phyloP scores from a whole-genome alignment of 2,888 invertebrate genomes.

The Eristalinus sepulchralis region DNA sequence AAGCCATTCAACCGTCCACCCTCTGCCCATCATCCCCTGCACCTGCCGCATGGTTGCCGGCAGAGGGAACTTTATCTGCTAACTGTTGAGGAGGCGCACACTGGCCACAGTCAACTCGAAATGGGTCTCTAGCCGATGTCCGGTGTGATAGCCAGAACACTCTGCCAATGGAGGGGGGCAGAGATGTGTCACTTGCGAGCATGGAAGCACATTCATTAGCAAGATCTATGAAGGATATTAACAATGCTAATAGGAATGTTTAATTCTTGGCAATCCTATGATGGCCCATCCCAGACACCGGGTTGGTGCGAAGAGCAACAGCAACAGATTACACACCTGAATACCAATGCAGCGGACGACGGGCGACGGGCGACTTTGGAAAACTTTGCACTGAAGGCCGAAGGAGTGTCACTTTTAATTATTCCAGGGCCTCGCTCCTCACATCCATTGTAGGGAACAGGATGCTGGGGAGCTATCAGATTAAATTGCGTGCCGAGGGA shows the following conservation, averaged over 20 bases:
- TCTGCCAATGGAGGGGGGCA: conserved; percentile 13
- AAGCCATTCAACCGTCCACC: conserved; percentile 22
- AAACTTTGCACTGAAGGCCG: conserved; percentile 12
- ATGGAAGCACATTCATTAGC: conserved; percentile 40
- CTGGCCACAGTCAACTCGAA: not conserved
- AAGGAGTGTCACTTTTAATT: conserved; percentile 42
- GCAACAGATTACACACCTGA: conserved; percentile 27
- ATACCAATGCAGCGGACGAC: conserved; percentile 2
- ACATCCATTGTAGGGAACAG: too few relatives aligned
- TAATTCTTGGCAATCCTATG: conserved; percentile 45
- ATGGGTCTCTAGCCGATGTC: conserved; percentile 26
- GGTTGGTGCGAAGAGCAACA: not conserved
- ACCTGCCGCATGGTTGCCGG: not conserved
- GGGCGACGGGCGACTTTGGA: not conserved
- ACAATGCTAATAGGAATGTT: conserved; percentile 54
- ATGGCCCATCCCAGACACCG: not conserved
- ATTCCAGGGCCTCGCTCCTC: not conserved
- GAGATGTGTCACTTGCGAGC: not conserved
- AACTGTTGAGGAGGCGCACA: conserved; percentile 42
- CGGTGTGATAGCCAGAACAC: conserved; percentile 7
- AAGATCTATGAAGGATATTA: conserved; percentile 46
- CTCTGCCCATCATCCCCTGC: not conserved
- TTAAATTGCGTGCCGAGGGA: not conserved
- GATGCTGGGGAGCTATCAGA: too few relatives aligned
- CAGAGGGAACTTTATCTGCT: conserved; percentile 41